Base-by-base conservation (phyloP, 2,797 vertebrate species). In the Denticeps clupeoides region DNA sequence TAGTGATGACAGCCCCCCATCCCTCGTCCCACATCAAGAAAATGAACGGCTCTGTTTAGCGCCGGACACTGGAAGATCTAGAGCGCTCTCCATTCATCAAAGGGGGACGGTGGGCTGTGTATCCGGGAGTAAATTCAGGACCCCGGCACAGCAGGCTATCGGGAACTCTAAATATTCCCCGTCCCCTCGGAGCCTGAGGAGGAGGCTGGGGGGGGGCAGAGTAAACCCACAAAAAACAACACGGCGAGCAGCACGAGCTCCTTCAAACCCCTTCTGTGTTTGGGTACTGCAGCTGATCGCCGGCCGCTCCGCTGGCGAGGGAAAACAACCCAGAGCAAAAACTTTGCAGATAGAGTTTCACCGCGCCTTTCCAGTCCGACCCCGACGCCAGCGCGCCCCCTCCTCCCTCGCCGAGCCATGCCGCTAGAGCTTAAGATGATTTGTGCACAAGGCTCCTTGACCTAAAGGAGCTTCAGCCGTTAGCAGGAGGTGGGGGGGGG, bases 321-420 rank as follows among this genome's bases (percentile, higher is more conserved):
- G 80, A 81, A 85, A 87, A 80, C 79, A 88, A 81, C 64, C 47
- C 71, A 64, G 71, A 27, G 46, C 70, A 54, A 78, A 78, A 70
- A 82, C 73, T 78, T 75, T 74, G 61, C 62, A 71, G 85, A 87
- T 91, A 80, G 70, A 73, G 77, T 93, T 92, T 90, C 87, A 85
- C 70, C 53, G 72, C 72, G 62, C 59, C 65, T 48, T 48, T 46
- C 51, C 48, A 47, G 26, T 45, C 48, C n/a, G n/a, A 27, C 22
- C 18, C 41, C 23, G 33, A 32, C 19, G 33, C 21, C 13, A 10
- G 41, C 38, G 18, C 25, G 47, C 50, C 33, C 67, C 63, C 67
- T 66, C 76, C 65, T 47, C 58, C 52, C 76, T 31, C 31, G n/a
- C 31, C 11, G 57, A 59, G 56, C 67, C 63, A 67, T 66, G 78